Percentiles rank a stretch among this genome's conserved stretches.
Conservation (phyloP, 2,797 vertebrate genomes). For the Trachops cirrhosus region DNA sequence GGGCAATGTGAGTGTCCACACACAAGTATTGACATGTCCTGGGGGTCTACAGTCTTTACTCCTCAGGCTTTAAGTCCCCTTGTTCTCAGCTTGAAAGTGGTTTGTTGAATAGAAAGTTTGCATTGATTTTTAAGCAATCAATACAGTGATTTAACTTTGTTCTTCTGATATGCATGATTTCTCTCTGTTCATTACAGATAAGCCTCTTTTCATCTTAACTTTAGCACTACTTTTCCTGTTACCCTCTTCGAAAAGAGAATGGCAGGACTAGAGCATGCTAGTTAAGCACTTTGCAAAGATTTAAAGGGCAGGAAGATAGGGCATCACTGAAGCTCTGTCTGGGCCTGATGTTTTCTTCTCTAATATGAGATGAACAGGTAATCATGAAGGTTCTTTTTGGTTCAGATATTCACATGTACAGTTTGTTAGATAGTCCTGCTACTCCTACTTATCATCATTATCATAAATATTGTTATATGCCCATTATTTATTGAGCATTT, state of each 20-base stretch:
- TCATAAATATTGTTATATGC: not conserved
- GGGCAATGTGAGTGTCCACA: slow-evolving; percentile 60
- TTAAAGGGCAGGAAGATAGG: not conserved
- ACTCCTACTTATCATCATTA: not conserved
- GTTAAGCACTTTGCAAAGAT: not conserved
- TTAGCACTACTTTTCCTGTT: slow-evolving; percentile 48
- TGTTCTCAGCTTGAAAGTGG: slow-evolving; percentile 52
- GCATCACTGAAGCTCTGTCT: not conserved
- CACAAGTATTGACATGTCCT: slow-evolving; percentile 61
- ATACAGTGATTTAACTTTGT: slow-evolving; percentile 63
- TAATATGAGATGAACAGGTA: not conserved
- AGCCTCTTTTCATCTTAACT: slow-evolving; percentile 10
- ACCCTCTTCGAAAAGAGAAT: slow-evolving; percentile 48
- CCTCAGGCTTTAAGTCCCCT: slow-evolving; percentile 51
- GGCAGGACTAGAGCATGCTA: not conserved
- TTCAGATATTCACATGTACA: not conserved
- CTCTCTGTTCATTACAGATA: slow-evolving; percentile 51
- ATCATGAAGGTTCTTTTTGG: not conserved
- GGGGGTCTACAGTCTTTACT: slow-evolving; percentile 47
- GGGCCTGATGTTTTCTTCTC: not conserved
- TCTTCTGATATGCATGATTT: slow-evolving; percentile 53
- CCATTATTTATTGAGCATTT: not conserved
- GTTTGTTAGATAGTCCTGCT: not conserved
- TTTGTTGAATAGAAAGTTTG: slow-evolving; percentile 67
- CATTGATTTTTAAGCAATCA: slow-evolving; percentile 64